Base-by-base conservation (phyloP, 2,113 vertebrate genomes). In the Xiphorhynchus elegans region DNA sequence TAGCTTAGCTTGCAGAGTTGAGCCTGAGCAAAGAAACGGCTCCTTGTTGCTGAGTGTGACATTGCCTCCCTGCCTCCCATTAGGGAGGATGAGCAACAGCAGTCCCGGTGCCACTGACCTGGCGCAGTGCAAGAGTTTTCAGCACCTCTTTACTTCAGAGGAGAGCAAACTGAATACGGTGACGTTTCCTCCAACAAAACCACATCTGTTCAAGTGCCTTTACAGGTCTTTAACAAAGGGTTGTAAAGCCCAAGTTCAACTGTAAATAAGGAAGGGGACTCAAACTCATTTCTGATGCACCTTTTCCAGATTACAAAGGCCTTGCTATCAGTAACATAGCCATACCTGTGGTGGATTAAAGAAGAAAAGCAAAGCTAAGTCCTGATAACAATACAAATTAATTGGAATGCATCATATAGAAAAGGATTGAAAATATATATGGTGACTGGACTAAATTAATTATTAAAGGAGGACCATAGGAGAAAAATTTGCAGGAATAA, bases 41-140 rank as follows among this genome's bases (percentile, higher is more conserved):
- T 70, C 72, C 49, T 31, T 64, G 40, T 40, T 66, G 13, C 68
- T 33, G 77, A 50, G 50, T 49, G 68, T 20, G 55, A 64, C 63
- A 18, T 49, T 15, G 67, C 63, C 76, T 62, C 49, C 86, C 37
- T 37, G 37, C 37, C 37, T 37, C 37, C 13, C n/a, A 4, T 11
- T 6, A 35, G 8, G 26, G 18, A 63, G n/a, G 33, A 67, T 19
- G 44, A 84, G 49, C 56, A 24, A 26, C 5, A 10, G 35, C 64
- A 28, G 24, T 0, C 13, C 4, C 3, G 4, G 26, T 2, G 1
- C 29, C 2, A 0, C 33, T 1, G 16, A 2, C 8, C 56, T 21
- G 18, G 4, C 44, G 5, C 13, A 4, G n/a, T 0, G 0, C 4
- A 3, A 55, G 29, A 63, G 50, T 47, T 68, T 55, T n/a, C 1